phyloP scores from a whole-genome alignment of 2,113 vertebrate species.

The Myotis brandtii region DNA sequence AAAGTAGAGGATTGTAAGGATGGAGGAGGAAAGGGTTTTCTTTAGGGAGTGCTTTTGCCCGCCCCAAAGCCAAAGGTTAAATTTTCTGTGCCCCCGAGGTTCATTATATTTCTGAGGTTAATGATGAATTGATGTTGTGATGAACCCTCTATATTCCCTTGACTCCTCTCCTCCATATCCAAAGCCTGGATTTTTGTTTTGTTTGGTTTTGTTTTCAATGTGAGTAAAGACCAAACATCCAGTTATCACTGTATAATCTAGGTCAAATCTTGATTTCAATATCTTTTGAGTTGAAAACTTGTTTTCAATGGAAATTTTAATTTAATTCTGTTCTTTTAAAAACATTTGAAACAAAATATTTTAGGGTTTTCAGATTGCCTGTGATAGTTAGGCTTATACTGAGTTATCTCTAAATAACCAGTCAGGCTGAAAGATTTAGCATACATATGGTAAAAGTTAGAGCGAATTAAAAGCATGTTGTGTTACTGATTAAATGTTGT shows the following conservation, averaged over 20 bases:
- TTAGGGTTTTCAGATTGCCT: neutral
- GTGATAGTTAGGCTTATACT: neutral
- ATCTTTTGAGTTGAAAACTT: neutral
- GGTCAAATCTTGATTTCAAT: conserved; percentile 13
- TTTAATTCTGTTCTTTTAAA: neutral
- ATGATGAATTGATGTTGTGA: neutral
- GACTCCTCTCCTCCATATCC: neutral
- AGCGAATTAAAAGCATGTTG: neutral
- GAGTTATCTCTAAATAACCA: neutral
- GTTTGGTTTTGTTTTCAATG: neutral
- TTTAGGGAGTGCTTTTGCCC: neutral
- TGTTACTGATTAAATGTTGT: neutral
- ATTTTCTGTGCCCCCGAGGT: neutral
- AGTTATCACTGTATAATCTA: neutral
- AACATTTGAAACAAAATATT: neutral
- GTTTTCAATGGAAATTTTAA: conserved; percentile 44
- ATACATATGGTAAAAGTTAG: neutral
- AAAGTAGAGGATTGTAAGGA: neutral
- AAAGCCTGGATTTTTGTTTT: neutral
- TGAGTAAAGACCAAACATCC: neutral
- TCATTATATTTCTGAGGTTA: conserved; percentile 14
- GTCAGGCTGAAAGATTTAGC: neutral
- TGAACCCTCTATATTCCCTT: neutral
- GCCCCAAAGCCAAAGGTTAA: neutral
- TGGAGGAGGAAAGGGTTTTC: conserved; percentile 2